Conservation (phyloP, 2,888 invertebrate species). For the Halocaridina rubra region DNA sequence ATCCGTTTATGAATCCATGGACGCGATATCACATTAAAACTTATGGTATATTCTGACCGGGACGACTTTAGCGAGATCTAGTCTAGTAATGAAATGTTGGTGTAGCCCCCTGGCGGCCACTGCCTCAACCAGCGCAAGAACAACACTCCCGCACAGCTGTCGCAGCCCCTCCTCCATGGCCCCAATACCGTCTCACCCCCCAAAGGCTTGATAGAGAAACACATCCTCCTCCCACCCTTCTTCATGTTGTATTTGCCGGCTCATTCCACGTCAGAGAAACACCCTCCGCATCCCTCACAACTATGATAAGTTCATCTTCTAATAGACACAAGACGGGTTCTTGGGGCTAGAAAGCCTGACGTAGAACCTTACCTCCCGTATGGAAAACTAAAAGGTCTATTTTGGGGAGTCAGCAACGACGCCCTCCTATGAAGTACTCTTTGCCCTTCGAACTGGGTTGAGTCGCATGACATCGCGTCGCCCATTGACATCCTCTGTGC, state of each 20-base stretch:
- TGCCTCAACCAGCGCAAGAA: slow-evolving; percentile 56
- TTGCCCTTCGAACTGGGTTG: too few species aligned
- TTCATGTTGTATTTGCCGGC: not conserved
- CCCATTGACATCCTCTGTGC: too few species aligned
- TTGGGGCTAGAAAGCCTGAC: not conserved
- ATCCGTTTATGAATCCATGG: slow-evolving; percentile 49
- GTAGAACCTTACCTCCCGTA: too few species aligned
- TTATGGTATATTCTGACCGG: slow-evolving; percentile 51
- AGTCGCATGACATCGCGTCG: too few species aligned
- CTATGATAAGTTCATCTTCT: too few species aligned
- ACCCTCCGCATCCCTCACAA: too few species aligned
- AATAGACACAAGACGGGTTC: too few species aligned
- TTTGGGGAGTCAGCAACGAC: too few species aligned
- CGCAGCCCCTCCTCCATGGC: not conserved
- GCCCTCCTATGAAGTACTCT: too few species aligned
- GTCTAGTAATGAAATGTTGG: slow-evolving; percentile 60
- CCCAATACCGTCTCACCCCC: not conserved
- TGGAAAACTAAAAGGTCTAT: too few species aligned
- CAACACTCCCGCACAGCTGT: slow-evolving; percentile 27
- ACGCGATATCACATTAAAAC: slow-evolving; percentile 54
- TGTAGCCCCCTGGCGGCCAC: slow-evolving; percentile 52
- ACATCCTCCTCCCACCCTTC: not conserved
- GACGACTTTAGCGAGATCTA: slow-evolving; percentile 60
- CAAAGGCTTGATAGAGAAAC: not conserved
- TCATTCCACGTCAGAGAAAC: too few species aligned